phyloP scores from a whole-genome alignment of 2,888 invertebrate genomes.

The Drosophila testacea region DNA sequence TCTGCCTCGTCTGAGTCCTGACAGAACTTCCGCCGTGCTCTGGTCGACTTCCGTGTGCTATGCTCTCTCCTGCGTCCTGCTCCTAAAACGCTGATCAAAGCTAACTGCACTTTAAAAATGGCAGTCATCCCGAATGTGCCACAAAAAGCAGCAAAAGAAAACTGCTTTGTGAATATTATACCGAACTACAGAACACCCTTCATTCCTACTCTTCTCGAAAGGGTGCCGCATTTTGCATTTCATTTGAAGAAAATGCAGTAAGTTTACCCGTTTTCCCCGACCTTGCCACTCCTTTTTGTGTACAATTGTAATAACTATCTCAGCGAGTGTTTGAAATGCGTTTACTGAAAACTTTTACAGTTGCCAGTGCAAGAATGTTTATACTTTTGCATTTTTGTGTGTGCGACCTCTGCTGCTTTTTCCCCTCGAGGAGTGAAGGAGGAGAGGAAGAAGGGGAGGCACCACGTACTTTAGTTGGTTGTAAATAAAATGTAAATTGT shows the following conservation, averaged over 20 bases:
- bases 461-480: slow-evolving; percentile 58
- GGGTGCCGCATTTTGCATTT: slow-evolving; percentile 72
- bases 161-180: slow-evolving; percentile 69
- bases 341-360: slow-evolving; percentile 76
- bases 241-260: slow-evolving; percentile 68
- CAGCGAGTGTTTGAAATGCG: slow-evolving; percentile 80
- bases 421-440: neutral
- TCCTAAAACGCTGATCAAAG: slow-evolving; percentile 62
- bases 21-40: slow-evolving; percentile 60
- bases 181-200: neutral
- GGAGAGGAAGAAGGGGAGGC: neutral
- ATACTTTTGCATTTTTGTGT: slow-evolving; percentile 68
- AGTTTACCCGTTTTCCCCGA: slow-evolving; percentile 39
- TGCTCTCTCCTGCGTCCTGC: slow-evolving; percentile 15
- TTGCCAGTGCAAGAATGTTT: slow-evolving; percentile 72
- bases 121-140: slow-evolving; percentile 63
- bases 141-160: slow-evolving; percentile 36
- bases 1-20: slow-evolving; percentile 21
- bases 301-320: slow-evolving; percentile 80
- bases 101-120: slow-evolving; percentile 77
- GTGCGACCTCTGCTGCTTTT: slow-evolving; percentile 50
- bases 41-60: slow-evolving; percentile 56
- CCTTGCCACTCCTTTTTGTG: slow-evolving; percentile 44
- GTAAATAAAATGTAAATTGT: slow-evolving; percentile 64
- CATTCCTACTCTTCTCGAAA: neutral